These are phyloP conservation scores for Drosophila mojavensis DNA, from an alignment of 1,140 invertebrate genomes.

Conservation along the genomic window DNA sequence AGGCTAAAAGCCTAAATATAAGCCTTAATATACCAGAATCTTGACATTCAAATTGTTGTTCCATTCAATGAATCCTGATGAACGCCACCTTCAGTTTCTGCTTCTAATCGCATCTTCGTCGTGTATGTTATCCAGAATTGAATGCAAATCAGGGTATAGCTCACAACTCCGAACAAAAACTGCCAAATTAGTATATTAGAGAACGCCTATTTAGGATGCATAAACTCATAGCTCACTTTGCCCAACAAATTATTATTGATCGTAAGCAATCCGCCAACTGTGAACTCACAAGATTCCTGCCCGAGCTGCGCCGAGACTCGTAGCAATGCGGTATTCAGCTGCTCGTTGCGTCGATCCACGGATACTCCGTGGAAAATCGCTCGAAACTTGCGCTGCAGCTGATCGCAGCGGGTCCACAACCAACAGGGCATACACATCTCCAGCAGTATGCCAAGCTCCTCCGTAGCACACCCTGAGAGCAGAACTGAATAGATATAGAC, in stretches of 20 bases:
- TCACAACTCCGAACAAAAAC: constrained; percentile 29
- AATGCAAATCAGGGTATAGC: constrained; percentile 34
- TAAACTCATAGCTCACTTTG: neutral
- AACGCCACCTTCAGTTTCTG: neutral
- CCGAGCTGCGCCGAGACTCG: constrained; percentile 29
- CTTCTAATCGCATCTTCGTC: neutral
- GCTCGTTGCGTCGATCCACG: constrained; percentile 14
- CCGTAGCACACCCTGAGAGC: constrained; percentile 6
- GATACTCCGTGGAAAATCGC: constrained; percentile 23
- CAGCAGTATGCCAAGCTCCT: constrained; percentile 21
- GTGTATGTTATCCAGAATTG: constrained; percentile 26
- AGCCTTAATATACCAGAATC: no score
- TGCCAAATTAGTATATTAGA: neutral
- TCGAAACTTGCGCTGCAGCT: constrained; percentile 30
- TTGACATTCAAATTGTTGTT: no score
- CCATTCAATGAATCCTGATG: neutral
- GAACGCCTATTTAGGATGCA: no score
- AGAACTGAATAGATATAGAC: neutral
- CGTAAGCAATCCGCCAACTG: constrained; percentile 17
- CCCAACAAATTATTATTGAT: constrained; percentile 35
- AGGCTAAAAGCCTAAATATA: no score
- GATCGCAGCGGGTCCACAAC: constrained; percentile 37
- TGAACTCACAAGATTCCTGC: constrained; percentile 32
- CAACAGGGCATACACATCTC: constrained; percentile 35
- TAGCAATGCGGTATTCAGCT: constrained; percentile 17